Conservation (phyloP, 92 coral and sea anemone species). For the Phenganax subtilis region DNA sequence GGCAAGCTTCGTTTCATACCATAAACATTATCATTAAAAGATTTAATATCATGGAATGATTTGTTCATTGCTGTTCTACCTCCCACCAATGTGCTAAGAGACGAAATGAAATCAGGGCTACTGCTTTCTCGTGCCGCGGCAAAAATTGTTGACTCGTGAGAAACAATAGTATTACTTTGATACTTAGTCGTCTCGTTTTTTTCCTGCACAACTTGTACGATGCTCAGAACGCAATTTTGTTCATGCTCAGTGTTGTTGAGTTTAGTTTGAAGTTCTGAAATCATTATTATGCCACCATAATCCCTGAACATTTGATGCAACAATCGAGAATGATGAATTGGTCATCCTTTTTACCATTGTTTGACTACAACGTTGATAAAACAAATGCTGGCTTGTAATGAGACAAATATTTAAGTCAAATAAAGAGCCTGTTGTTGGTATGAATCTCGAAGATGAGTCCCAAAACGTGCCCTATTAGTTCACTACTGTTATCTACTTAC, state of each 20-base stretch:
- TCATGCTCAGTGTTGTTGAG: neutral
- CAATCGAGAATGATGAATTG: too few relatives aligned
- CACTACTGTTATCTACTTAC: slow-evolving; percentile 43
- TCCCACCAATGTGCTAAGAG: neutral
- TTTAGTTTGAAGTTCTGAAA: neutral
- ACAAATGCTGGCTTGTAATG: slow-evolving; percentile 38
- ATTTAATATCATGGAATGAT: neutral
- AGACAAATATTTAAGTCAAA: slow-evolving; percentile 37
- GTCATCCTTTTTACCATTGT: too few relatives aligned
- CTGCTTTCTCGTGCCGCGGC: neutral
- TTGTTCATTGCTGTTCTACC: neutral
- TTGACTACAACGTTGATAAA: too few relatives aligned
- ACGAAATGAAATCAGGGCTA: neutral
- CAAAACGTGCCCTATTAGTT: slow-evolving; percentile 45
- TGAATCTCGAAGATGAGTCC: slow-evolving; percentile 30
- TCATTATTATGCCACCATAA: neutral
- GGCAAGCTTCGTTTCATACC: neutral
- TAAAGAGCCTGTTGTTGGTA: slow-evolving; percentile 41
- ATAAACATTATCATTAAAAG: neutral
- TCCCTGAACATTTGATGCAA: too few relatives aligned
- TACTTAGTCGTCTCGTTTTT: neutral
- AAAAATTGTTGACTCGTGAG: neutral
- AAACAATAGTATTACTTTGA: too few relatives aligned
- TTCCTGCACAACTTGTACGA: neutral
- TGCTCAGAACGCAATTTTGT: neutral